Evolutionary conservation across 2,113 vertebrate genomes (phyloP), one percentile per base, ranked within the genome.

Genomic region (Hypomesus transpacificus): DNA sequence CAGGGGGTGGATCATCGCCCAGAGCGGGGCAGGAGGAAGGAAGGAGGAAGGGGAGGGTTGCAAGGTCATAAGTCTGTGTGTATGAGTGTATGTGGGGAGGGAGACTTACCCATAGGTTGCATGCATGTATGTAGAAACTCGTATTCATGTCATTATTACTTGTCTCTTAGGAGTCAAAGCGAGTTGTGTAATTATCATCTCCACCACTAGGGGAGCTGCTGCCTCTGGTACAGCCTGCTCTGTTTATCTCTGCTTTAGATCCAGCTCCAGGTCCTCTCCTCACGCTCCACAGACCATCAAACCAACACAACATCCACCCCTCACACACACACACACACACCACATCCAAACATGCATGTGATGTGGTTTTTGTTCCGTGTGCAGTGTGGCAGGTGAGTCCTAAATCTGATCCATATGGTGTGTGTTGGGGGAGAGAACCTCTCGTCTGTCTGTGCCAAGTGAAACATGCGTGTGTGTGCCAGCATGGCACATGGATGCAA

Each of bases 351-450:
- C 70, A 79, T 57, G 71, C 70, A 65, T 76, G 75, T 73, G 53
- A 72, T 56, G 52, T 66, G 34, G 51, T 71, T 60, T 70, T 20
- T 72, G 73, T 67, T 67, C 53, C 22, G 20, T 77, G 74, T 75
- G 46, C 64, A 79, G 73, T 75, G 75, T 72, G 66, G 77, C 78
- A 77, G 59, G 74, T 80, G 53, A 76, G 68, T 82, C 83, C 69
- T 70, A 74, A 75, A 69, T 66, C 70, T 14, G 62, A 73, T 75
- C 74, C 74, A 68, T 78, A 69, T 61, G 52, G 71, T 71, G 76
- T 73, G 75, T 69, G 75, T 87, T 85, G 68, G 14, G 74, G 60
- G 71, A 77, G 67, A 72, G 14, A 67, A 73, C 59, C 69, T 20
- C 16, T 22, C 68, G 62, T 28, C 63, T 34, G 67, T 18, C 61